phyloP scores from a whole-genome alignment of 2,113 vertebrate species.

The Chascanopsetta lugubris region DNA sequence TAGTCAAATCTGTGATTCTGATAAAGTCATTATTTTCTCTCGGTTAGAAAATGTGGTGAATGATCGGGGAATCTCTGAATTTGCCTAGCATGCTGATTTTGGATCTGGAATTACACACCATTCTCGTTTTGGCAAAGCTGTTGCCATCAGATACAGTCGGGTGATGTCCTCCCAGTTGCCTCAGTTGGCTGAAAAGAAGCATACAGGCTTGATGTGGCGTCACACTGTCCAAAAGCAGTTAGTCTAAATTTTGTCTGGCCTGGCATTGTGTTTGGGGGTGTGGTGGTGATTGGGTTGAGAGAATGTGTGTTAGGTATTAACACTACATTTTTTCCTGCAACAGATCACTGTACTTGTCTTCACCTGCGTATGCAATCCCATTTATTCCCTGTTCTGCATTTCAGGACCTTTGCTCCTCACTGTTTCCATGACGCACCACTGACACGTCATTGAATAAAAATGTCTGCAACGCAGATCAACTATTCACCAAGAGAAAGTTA shows the following conservation, averaged over 20 bases:
- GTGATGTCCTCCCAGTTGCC: conserved; percentile 17
- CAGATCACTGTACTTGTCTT: not conserved
- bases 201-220: conserved; percentile 3
- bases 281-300: conserved; percentile 17
- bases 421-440: no score
- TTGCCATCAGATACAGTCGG: conserved; percentile 16
- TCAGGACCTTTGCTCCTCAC: not conserved
- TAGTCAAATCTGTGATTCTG: not conserved
- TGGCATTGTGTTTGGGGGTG: not conserved
- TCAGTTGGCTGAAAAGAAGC: not conserved
- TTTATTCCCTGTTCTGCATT: not conserved
- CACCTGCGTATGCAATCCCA: not conserved
- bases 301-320: not conserved
- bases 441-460: no score
- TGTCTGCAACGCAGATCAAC: no score
- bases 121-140: conserved; percentile 9
- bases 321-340: not conserved
- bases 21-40: not conserved
- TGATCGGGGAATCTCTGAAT: conserved; percentile 2
- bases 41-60: not conserved
- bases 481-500: no score
- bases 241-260: not conserved
- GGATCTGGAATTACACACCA: conserved; percentile 14
- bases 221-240: conserved; percentile 4
- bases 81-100: conserved; percentile 26